Evolutionary conservation across 2,888 invertebrate species (phyloP), one percentile per base, ranked within the genome.

Genomic region (Heterodera filipjevi): DNA sequence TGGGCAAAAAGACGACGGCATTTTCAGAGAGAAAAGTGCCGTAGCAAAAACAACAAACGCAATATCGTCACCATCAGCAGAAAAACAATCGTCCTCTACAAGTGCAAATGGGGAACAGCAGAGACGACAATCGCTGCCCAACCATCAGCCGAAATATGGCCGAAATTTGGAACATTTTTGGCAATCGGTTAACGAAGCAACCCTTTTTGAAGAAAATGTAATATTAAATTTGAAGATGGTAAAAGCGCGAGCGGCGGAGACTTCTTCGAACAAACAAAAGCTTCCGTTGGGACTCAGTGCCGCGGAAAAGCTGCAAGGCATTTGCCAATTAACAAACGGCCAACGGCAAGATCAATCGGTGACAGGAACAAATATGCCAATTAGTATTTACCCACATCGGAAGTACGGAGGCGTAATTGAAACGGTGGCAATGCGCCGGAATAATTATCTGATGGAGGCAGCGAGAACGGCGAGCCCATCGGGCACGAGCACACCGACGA

Each of bases 291-390:
- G 83, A 70, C 71, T 87, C 35, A 85, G 86, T 8, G 87, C 88
- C 6, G 87, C 88, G 0, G 88, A 88, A 80, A 82, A 87, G 22
- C 82, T 88, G 22, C 86, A 86, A 77, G 80, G 86, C 80, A 84
- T 88, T 6, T 87, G 88, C 71, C 87, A 87, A 71, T 82, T 84
- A 3, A 75, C 84, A 6, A 84, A 86, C 72, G 53, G 53, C 22
- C 32, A 66, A 19, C 32, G 12, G 66, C 32, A 66, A 33, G 30
- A 68, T 19, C 33, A 68, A 35, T 6, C 22, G 22, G 22, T 19
- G 5, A 22, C 19, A 10, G 33, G 19, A 5, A 16, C 33, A 27
- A 35, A 32, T 32, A 22, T 19, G 19, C 35, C 32, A 68, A 32
- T 35, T 32, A 19, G 8, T 32, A 53, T 49, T 6, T 73, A 73